phyloP scores from a whole-genome alignment of 2,888 invertebrate species.

The Uropetala carovei region DNA sequence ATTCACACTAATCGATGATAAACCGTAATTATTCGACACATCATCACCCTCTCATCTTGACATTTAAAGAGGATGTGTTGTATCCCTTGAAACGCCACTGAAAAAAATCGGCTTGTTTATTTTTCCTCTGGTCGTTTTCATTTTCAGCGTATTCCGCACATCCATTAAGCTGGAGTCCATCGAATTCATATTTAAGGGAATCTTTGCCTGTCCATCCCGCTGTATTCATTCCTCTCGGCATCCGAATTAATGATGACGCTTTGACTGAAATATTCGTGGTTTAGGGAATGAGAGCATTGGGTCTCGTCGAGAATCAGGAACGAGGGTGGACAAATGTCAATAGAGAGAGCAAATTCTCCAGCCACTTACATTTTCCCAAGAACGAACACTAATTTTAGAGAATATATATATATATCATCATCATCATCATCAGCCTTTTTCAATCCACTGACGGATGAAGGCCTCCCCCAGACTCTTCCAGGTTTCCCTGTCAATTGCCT shows the following conservation, averaged over 20 bases:
- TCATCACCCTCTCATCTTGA: background rate
- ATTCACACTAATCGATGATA: background rate
- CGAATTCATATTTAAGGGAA: slow-evolving; percentile 55
- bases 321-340: background rate
- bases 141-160: slow-evolving; percentile 37
- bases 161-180: slow-evolving; percentile 46
- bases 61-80: slow-evolving; percentile 45
- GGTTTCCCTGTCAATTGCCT: too few species aligned
- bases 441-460: too few species aligned
- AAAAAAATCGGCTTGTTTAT: background rate
- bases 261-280: slow-evolving; percentile 37
- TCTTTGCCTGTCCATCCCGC: background rate
- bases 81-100: background rate
- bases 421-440: too few species aligned
- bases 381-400: background rate
- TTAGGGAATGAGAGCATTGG: background rate
- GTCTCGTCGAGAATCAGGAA: background rate
- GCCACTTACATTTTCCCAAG: background rate
- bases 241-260: slow-evolving; percentile 58
- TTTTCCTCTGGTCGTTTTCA: slow-evolving; percentile 18
- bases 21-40: background rate
- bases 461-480: too few species aligned
- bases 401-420: too few species aligned
- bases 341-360: background rate
- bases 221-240: background rate